phyloP scores from a whole-genome alignment of 1,140 invertebrate genomes.

The Drosophila equinoxialis region DNA sequence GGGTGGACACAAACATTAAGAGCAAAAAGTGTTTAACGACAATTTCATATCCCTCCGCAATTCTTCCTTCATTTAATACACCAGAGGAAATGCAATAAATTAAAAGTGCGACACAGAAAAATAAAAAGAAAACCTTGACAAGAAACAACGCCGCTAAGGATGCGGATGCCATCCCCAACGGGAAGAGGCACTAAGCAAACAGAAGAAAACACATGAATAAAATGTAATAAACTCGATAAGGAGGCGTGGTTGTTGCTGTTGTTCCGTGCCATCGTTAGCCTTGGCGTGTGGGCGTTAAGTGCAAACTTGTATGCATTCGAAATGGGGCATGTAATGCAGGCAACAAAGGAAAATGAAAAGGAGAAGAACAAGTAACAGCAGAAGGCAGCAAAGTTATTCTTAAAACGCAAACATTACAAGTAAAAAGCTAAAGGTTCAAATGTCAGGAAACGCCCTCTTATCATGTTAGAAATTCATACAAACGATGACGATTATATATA shows the following conservation, averaged over 20 bases:
- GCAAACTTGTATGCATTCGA: slow-evolving; percentile 24
- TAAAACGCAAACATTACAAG: slow-evolving; percentile 46
- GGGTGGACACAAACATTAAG: slow-evolving; percentile 30
- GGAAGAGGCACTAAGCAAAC: not conserved
- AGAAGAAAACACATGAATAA: slow-evolving; percentile 13
- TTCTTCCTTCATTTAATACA: not conserved
- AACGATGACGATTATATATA: too few species aligned
- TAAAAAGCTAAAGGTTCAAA: slow-evolving; percentile 29
- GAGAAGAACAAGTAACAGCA: not conserved
- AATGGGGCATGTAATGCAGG: slow-evolving; percentile 43
- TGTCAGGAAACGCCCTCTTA: slow-evolving; percentile 32
- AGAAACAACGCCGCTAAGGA: slow-evolving; percentile 9
- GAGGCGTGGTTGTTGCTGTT: slow-evolving; percentile 14
- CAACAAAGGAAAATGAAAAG: too few species aligned
- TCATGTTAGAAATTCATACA: slow-evolving; percentile 1
- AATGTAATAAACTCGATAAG: slow-evolving; percentile 49
- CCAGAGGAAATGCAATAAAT: slow-evolving; percentile 70
- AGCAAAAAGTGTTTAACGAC: slow-evolving; percentile 16
- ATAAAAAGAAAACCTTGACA: slow-evolving; percentile 31
- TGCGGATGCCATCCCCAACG: not conserved
- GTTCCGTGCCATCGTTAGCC: not conserved
- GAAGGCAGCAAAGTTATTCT: slow-evolving; percentile 9
- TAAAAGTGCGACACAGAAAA: slow-evolving; percentile 44
- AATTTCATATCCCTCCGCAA: not conserved
- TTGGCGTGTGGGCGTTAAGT: slow-evolving; percentile 36